These are phyloP conservation scores for Petrophora chlorosata DNA, from an alignment of 2,888 invertebrate species.

Conservation along the genomic window DNA sequence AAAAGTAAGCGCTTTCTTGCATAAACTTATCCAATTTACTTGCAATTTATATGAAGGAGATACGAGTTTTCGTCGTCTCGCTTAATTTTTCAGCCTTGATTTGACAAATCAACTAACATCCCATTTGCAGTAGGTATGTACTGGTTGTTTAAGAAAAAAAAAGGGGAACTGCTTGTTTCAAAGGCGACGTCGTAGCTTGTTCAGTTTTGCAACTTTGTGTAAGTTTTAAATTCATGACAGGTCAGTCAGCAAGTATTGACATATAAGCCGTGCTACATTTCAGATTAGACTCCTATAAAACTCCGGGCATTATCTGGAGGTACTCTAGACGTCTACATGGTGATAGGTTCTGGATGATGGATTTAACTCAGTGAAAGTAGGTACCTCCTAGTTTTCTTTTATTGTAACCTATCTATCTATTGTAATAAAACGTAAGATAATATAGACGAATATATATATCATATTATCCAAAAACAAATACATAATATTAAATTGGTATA, in stretches of 20 bases:
- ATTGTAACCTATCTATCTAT: conserved; percentile 13
- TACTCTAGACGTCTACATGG: conserved; percentile 23
- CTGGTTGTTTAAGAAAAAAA: conserved; percentile 8
- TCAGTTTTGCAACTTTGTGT: no score
- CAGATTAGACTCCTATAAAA: conserved; percentile 16
- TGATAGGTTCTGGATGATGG: conserved; percentile 9
- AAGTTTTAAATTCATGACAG: no score
- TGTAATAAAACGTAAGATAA: not conserved
- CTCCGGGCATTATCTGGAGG: conserved; percentile 12
- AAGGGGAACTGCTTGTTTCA: no score
- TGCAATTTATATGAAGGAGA: conserved; percentile 51
- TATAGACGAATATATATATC: no score
- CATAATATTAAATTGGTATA: no score
- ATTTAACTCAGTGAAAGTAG: conserved; percentile 1
- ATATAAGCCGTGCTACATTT: conserved; percentile 1
- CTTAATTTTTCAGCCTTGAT: conserved; percentile 25
- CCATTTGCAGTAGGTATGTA: conserved; percentile 22
- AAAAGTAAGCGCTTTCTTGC: conserved; percentile 40
- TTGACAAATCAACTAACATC: conserved; percentile 25
- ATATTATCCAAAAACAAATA: no score
- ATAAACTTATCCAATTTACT: conserved; percentile 66
- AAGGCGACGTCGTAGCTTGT: no score
- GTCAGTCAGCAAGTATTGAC: not conserved
- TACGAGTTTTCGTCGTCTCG: conserved; percentile 24
- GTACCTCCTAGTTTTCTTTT: no score